These are phyloP conservation scores for Drosophila formosana DNA, from an alignment of 2,888 invertebrate genomes.

Conservation along the genomic window DNA sequence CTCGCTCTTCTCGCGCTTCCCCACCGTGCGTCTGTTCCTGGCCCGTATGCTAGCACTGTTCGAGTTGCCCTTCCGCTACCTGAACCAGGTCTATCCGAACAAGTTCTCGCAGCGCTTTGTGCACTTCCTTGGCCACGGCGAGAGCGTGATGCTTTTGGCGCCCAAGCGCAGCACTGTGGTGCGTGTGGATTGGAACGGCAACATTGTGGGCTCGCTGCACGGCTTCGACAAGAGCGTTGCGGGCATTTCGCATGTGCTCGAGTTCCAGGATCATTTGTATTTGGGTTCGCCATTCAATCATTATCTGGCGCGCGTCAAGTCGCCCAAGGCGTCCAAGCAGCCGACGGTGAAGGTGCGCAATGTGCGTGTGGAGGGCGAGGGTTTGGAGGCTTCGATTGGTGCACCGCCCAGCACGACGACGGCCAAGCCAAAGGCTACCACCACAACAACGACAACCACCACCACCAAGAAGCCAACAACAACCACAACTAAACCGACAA, in stretches of 20 bases:
- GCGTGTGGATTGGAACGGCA: constrained; percentile 90
- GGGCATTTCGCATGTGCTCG: constrained; percentile 88
- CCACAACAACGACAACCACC: constrained; percentile 62
- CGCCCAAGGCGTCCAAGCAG: constrained; percentile 82
- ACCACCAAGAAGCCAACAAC: constrained; percentile 67
- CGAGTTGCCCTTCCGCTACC: constrained; percentile 88
- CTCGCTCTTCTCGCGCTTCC: constrained; percentile 87
- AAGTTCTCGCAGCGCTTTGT: constrained; percentile 87
- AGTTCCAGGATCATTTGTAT: constrained; percentile 88
- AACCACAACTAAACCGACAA: constrained; percentile 50
- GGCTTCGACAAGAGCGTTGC: constrained; percentile 87
- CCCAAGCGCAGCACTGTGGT: constrained; percentile 87
- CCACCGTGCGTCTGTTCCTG: constrained; percentile 88
- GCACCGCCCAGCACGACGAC: constrained; percentile 60
- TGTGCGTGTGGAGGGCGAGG: constrained; percentile 82
- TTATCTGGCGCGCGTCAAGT: constrained; percentile 88
- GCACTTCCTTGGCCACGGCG: constrained; percentile 90
- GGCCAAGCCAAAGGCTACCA: constrained; percentile 60
- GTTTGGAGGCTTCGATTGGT: constrained; percentile 78
- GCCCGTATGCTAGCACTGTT: constrained; percentile 87
- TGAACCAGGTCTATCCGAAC: constrained; percentile 89
- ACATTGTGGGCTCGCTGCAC: constrained; percentile 89
- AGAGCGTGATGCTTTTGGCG: constrained; percentile 76
- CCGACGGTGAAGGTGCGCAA: constrained; percentile 81
- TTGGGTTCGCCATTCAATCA: constrained; percentile 90